Evolutionary conservation across 2,797 vertebrate species (phyloP).

Genomic region (Pelochelys cantorii): DNA sequence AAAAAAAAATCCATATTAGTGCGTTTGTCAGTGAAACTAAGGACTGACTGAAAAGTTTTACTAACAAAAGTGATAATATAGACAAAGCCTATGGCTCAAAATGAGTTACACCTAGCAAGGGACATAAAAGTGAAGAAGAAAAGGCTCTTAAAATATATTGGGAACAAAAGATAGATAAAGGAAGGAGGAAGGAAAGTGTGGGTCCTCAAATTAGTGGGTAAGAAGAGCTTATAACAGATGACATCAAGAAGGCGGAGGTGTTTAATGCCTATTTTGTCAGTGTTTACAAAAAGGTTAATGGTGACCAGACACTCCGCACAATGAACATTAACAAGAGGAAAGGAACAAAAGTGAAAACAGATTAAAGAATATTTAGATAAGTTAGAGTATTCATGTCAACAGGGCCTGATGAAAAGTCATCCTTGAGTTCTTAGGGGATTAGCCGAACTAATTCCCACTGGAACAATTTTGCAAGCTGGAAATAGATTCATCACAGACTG

Average conservation of each 20-base stretch:
- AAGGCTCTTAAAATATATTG: background rate
- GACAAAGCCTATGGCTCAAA: too few relatives aligned
- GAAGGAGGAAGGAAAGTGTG: background rate
- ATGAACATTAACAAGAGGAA: background rate
- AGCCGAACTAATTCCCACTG: background rate
- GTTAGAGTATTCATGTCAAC: background rate
- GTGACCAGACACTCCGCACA: background rate
- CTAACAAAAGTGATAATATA: too few relatives aligned
- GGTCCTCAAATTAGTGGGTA: background rate
- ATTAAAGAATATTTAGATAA: background rate
- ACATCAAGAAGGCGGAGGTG: background rate
- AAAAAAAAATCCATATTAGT: too few relatives aligned
- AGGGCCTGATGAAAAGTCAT: background rate
- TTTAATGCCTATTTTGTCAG: background rate
- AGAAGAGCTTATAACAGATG: background rate
- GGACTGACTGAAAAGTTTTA: too few relatives aligned
- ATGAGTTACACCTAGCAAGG: too few relatives aligned
- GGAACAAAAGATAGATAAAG: background rate
- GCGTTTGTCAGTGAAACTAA: too few relatives aligned
- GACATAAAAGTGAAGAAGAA: too few relatives aligned
- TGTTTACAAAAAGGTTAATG: background rate
- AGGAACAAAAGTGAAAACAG: background rate
- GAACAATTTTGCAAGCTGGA: background rate
- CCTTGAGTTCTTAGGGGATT: background rate
- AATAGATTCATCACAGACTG: background rate